Conservation (phyloP, 2,797 vertebrate genomes). For the Graptemys geographica region DNA sequence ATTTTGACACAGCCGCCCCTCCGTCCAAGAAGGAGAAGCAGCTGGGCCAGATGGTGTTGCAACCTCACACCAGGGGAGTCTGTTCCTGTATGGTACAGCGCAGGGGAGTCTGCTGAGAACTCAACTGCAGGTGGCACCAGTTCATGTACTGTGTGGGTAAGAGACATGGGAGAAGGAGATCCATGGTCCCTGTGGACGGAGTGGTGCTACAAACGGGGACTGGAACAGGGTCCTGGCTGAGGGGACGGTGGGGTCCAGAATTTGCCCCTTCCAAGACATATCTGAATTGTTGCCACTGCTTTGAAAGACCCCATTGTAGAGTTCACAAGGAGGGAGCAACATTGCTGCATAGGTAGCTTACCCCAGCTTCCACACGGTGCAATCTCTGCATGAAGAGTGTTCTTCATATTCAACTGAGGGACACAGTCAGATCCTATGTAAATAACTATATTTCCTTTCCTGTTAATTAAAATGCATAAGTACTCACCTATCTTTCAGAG, state of each 20-base stretch:
- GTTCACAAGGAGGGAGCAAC: background rate
- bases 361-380: background rate
- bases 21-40: background rate
- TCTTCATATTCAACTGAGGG: background rate
- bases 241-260: background rate
- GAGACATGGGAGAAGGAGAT: background rate
- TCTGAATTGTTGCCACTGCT: background rate
- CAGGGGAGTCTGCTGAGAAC: background rate
- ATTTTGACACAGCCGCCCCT: background rate
- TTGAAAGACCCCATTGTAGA: background rate
- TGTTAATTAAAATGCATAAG: background rate
- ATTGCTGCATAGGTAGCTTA: background rate
- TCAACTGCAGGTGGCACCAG: background rate
- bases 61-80: background rate
- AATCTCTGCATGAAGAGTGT: accelerated
- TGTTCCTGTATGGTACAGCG: background rate
- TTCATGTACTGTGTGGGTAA: background rate
- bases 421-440: background rate
- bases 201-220: too few species aligned
- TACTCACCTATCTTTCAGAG: background rate
- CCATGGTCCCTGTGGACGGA: background rate
- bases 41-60: background rate
- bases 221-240: background rate
- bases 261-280: background rate
- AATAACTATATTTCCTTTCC: background rate